Evolutionary conservation across 2,113 vertebrate species (phyloP).

Genomic region (Chaetodon auriga): DNA sequence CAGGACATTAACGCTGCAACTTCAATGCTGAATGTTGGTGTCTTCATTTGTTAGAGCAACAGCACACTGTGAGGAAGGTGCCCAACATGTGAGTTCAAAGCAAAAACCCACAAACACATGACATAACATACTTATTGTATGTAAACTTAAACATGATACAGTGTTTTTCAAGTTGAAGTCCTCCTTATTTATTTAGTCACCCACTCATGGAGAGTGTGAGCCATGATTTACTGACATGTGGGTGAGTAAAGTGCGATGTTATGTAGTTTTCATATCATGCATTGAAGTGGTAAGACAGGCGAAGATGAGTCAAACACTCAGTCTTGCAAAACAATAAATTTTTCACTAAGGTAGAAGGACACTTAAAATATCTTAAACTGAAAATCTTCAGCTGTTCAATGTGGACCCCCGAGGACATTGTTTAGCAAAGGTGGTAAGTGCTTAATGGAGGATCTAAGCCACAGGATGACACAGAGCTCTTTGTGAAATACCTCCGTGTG

Average conservation of each 20-base stretch:
- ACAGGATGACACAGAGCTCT: constrained; percentile 8
- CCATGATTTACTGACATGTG: background rate
- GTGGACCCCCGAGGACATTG: background rate
- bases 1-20: constrained; percentile 20
- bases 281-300: background rate
- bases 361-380: background rate
- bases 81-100: background rate
- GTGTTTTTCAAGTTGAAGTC: background rate
- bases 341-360: background rate
- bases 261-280: background rate
- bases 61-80: background rate
- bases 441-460: constrained; percentile 35
- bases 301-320: background rate
- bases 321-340: background rate
- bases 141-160: background rate
- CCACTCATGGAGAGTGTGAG: background rate
- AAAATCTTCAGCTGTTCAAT: constrained; percentile 1
- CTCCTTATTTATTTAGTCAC: background rate
- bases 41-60: background rate
- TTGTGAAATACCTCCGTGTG: constrained; percentile 1
- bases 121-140: background rate
- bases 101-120: background rate
- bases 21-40: background rate
- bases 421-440: constrained; percentile 5
- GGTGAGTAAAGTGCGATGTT: too few species aligned